Percentiles rank a stretch among this genome's conserved stretches.
Evolutionary conservation across 2,113 vertebrate species (phyloP).

Genomic region (Takifugu bimaculatus): DNA sequence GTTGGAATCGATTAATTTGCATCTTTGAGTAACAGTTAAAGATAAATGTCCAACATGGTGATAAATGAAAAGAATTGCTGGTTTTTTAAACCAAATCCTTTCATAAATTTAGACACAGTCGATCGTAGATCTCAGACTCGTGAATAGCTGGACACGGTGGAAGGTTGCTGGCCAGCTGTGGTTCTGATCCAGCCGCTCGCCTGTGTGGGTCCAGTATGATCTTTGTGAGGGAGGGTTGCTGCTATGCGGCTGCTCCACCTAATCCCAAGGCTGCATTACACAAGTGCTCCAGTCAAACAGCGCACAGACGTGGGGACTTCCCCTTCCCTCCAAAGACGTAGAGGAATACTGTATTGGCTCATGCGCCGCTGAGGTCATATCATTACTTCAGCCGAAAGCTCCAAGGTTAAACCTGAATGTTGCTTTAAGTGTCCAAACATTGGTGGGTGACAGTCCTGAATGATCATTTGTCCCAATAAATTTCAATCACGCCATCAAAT

Average conservation of each 20-base stretch:
- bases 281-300: constrained; percentile 65
- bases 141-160: constrained; percentile 40
- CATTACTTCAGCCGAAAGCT: constrained; percentile 65
- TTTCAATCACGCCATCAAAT: constrained; percentile 10
- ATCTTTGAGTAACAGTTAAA: too few species aligned
- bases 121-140: constrained; percentile 11
- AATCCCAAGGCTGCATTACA: constrained; percentile 79
- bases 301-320: constrained; percentile 70
- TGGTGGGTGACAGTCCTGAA: constrained; percentile 31
- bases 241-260: constrained; percentile 74
- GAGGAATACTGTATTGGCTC: constrained; percentile 70
- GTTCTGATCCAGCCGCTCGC: constrained; percentile 58
- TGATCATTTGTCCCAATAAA: constrained; percentile 26
- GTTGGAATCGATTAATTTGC: not conserved
- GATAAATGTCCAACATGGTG: too few species aligned
- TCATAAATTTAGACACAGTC: too few species aligned
- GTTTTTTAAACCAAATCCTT: too few species aligned
- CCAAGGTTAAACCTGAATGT: constrained; percentile 50
- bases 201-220: constrained; percentile 65
- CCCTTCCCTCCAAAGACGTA: constrained; percentile 68
- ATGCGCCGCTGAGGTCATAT: constrained; percentile 71
- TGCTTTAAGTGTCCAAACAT: constrained; percentile 39
- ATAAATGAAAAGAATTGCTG: too few species aligned
- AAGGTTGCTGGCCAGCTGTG: constrained; percentile 56
- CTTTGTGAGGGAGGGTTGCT: constrained; percentile 67